These are phyloP conservation scores for Pseudococcus longispinus DNA, from an alignment of 2,888 invertebrate genomes.

Conservation along the genomic window DNA sequence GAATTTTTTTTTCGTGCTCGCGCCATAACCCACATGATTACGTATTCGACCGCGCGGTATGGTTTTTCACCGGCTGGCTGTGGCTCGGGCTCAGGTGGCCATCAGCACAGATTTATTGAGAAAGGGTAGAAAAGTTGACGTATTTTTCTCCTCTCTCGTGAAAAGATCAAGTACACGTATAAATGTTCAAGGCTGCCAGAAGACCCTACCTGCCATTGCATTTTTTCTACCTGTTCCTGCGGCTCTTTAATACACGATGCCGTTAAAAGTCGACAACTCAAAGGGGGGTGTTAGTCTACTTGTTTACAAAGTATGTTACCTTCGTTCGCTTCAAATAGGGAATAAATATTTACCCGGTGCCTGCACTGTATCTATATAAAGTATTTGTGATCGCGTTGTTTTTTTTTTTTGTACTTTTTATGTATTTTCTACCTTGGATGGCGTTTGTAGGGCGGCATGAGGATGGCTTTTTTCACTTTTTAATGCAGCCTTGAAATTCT, in stretches of 20 bases:
- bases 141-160: background rate
- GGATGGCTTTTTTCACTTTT: conserved; percentile 10
- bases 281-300: conserved; percentile 8
- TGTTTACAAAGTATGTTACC: conserved; percentile 35
- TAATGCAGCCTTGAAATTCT: background rate
- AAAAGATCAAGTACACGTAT: conserved; percentile 8
- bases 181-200: background rate
- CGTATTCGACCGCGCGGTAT: background rate
- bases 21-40: conserved; percentile 34
- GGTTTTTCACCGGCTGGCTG: background rate
- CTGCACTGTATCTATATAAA: background rate
- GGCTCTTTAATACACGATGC: background rate
- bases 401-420: background rate
- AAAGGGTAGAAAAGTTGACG: conserved; percentile 17
- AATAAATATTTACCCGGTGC: conserved; percentile 42
- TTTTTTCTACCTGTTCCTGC: conserved; percentile 24
- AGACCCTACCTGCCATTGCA: background rate
- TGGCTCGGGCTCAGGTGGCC: too few relatives aligned
- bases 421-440: background rate
- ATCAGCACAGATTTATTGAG: background rate
- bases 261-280: background rate
- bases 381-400: background rate
- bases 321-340: conserved; percentile 16
- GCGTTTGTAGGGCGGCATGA: background rate
- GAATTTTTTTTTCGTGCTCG: background rate